Percentiles rank a stretch among this genome's conserved stretches.
Conservation (phyloP, 2,888 invertebrate genomes). For the Phaonia tiefii region DNA sequence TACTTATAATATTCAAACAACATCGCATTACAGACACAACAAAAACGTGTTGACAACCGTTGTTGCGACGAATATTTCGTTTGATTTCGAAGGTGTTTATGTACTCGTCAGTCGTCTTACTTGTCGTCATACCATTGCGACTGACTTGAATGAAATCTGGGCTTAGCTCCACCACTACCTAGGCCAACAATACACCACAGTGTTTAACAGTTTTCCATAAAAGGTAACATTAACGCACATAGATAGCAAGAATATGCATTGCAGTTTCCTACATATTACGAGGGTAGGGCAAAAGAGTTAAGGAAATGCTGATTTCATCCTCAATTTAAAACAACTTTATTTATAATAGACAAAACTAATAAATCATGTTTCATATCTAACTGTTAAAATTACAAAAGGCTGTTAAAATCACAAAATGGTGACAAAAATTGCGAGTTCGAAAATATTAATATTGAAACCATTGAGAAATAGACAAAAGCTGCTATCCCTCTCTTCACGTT, state of each 20-base stretch:
- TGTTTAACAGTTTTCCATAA: conserved; percentile 19
- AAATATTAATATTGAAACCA: no score
- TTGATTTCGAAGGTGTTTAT: conserved; percentile 20
- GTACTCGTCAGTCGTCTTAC: neutral
- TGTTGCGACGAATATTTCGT: conserved; percentile 14
- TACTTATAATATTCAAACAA: conserved; percentile 15
- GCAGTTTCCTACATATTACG: neutral
- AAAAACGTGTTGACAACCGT: conserved; percentile 46
- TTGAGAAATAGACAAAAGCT: no score
- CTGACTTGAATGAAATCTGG: conserved; percentile 42
- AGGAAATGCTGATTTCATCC: no score
- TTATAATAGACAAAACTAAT: no score
- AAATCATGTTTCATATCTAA: no score
- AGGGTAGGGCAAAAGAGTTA: neutral
- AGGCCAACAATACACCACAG: conserved; percentile 5
- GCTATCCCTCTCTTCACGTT: no score
- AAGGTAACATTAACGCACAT: neutral
- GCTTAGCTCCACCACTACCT: conserved; percentile 21
- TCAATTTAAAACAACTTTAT: no score
- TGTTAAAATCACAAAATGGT: no score
- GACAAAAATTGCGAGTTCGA: no score
- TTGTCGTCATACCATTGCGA: conserved; percentile 41
- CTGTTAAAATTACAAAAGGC: no score
- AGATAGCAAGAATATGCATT: neutral
- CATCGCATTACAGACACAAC: conserved; percentile 33